Evolutionary conservation across 2,113 vertebrate species (phyloP).

Genomic region (Calyptommatus sinebrachiatus): DNA sequence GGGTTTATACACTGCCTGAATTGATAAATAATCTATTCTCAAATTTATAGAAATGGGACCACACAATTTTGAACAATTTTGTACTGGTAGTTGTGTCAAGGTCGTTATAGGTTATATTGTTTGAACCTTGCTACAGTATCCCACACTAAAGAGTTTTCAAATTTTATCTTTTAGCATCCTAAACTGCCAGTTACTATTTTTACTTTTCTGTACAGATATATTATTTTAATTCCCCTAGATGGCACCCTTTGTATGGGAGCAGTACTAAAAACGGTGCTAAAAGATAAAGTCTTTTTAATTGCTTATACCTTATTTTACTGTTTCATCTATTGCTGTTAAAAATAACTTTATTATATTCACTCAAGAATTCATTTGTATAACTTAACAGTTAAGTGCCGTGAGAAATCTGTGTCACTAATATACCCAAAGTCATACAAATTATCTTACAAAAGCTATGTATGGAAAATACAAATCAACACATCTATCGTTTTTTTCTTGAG

Average conservation of each 20-base stretch:
- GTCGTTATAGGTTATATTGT: not conserved
- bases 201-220: not conserved
- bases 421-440: fast-evolving
- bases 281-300: conserved; percentile 32
- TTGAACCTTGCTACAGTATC: not conserved
- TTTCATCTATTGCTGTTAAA: conserved; percentile 4
- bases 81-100: not conserved
- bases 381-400: not conserved
- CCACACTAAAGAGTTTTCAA: not conserved
- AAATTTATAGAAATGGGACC: not conserved
- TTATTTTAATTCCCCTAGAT: conserved; percentile 55
- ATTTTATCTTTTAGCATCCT: not conserved
- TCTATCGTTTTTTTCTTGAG: not conserved
- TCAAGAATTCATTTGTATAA: conserved; percentile 5
- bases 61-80: not conserved
- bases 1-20: too few species aligned
- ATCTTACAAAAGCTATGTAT: not conserved
- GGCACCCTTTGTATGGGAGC: conserved; percentile 40
- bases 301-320: not conserved
- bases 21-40: not conserved
- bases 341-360: not conserved
- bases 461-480: fast-evolving
- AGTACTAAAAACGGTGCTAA: not conserved
- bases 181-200: not conserved
- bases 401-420: not conserved